Percentiles rank a stretch among this genome's conserved stretches.
Evolutionary conservation across 2,113 vertebrate species (phyloP).

Genomic region (Taxidea taxus): DNA sequence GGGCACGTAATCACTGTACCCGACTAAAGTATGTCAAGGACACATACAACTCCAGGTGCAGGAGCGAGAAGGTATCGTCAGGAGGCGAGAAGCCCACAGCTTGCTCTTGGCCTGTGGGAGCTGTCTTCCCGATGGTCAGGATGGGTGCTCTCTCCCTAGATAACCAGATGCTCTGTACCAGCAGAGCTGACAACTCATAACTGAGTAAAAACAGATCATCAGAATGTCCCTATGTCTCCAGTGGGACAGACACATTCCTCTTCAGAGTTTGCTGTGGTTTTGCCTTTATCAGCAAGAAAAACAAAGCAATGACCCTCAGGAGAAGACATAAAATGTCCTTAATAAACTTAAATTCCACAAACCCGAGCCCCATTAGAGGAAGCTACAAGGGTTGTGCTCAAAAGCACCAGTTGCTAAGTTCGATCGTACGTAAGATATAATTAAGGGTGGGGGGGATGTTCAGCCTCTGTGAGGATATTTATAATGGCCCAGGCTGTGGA

Average conservation of each 20-base stretch:
- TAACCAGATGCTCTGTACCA: background rate
- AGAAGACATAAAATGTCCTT: background rate
- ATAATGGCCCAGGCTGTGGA: background rate
- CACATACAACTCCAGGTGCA: background rate
- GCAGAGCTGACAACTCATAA: background rate
- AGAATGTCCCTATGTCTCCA: background rate
- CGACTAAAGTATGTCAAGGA: background rate
- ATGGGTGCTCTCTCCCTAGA: background rate
- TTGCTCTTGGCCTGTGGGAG: background rate
- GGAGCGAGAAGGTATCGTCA: too few relatives aligned
- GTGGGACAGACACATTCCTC: background rate
- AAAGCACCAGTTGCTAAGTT: background rate
- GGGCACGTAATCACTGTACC: background rate
- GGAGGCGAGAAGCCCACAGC: fast-evolving
- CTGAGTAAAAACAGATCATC: background rate
- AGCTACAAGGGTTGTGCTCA: background rate
- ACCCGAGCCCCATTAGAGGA: background rate
- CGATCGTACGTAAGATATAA: background rate
- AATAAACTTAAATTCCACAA: background rate
- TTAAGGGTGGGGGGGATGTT: background rate
- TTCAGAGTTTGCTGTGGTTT: background rate
- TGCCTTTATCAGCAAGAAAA: background rate
- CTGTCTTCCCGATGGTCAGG: background rate
- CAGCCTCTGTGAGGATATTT: background rate
- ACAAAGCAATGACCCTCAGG: background rate